phyloP scores from a whole-genome alignment of 2,113 vertebrate genomes.

The Datnioides undecimradiatus region DNA sequence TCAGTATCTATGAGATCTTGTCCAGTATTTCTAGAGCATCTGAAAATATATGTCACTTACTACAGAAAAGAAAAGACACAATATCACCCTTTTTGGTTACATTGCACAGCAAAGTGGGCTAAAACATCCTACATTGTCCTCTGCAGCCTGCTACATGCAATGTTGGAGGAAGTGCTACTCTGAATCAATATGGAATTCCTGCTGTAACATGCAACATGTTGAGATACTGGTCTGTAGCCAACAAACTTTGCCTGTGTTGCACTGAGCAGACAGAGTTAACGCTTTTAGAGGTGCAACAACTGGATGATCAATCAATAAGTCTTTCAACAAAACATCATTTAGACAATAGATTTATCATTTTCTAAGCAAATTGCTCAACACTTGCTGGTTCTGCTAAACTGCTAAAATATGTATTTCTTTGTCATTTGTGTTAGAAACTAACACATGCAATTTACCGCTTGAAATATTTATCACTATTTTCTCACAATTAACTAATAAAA shows the following conservation, averaged over 20 bases:
- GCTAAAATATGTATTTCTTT: background rate
- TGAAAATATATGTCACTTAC: background rate
- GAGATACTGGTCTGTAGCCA: background rate
- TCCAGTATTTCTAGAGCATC: background rate
- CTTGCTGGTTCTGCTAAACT: background rate
- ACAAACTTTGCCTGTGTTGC: background rate
- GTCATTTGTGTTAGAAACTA: background rate
- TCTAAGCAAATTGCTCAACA: background rate
- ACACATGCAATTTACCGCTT: background rate
- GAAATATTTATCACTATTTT: background rate
- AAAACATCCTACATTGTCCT: background rate
- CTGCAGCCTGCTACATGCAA: background rate
- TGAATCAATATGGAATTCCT: background rate
- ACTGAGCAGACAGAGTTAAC: background rate
- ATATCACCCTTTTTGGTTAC: background rate
- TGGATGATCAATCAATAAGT: background rate
- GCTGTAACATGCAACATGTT: background rate
- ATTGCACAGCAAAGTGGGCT: background rate
- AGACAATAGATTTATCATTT: background rate
- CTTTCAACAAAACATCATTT: background rate
- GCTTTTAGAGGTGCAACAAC: background rate
- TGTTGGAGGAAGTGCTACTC: constrained; percentile 7
- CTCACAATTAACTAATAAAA: background rate
- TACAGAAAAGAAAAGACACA: background rate
- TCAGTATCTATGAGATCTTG: constrained; percentile 9